Evolutionary conservation across 1,140 invertebrate species (phyloP), one percentile per base, ranked within the genome.

Genomic region (Bombus terrestris): DNA sequence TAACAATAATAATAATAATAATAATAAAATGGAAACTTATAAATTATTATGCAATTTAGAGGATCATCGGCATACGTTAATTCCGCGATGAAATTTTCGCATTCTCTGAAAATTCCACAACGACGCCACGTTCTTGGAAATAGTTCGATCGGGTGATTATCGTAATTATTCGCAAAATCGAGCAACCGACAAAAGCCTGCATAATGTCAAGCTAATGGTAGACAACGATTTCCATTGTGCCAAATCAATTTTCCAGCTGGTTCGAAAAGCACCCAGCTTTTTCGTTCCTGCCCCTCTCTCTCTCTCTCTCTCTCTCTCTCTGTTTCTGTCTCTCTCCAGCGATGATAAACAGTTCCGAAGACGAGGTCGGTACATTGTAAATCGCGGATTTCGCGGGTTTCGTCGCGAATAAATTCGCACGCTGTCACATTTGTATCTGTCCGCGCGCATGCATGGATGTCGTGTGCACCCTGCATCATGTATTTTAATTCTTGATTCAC

Each of bases 381-480:
- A 84, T 84, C 76, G 83, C 39, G 41, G 41, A 72, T 79, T 84
- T 84, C 76, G 53, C 39, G 41, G 41, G 72, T 79, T 84, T 84
- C 76, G 53, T 71, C 75, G 62, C 64, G 83, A 80, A 79, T 84
- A 84, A 84, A 84, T 84, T 84, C 53, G 15, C 53, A 32, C 22
- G 53, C 68, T 80, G 83, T 80, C 83, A 80, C 83, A 80, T 79
- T 84, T 79, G 83, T 80, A 68, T 62, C n/a, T 41, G 81, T 77
- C 43, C 62, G 6, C 43, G n/a, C 41, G 18, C 41, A 37, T 9
- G 47, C 66, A 28, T 22, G 12, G n/a, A 22, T 32, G 39, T 69
- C 66, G 37, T 22, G 62, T 28, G 22, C 6, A n/a, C 8, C 37
- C n/a, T 80, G 22, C 9, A 18, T 80, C 53, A 41, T 64, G 53